phyloP scores from a whole-genome alignment of 2,888 invertebrate species.

The Ramazzottius varieornatus region DNA sequence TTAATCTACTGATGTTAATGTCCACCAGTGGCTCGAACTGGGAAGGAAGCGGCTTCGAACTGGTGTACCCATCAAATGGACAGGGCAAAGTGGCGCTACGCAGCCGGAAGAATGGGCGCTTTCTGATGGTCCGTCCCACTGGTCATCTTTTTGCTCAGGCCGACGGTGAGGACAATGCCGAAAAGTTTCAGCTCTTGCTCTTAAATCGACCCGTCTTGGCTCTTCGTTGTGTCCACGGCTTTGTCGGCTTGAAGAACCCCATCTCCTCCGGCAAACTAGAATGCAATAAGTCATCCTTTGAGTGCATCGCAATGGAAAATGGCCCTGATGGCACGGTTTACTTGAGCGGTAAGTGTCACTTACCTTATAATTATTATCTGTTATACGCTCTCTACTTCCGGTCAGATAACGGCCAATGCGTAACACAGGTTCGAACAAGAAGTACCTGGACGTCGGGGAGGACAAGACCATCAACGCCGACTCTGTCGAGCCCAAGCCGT shows the following conservation, averaged over 20 bases:
- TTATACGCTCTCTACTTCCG: not conserved
- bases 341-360: not conserved
- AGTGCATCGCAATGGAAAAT: not conserved
- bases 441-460: not conserved
- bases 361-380: not conserved
- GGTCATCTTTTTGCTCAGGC: not conserved
- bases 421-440: too few species aligned
- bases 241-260: not conserved
- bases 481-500: not conserved
- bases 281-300: not conserved
- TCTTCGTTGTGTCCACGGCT: not conserved
- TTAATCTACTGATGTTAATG: not conserved
- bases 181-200: not conserved
- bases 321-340: not conserved
- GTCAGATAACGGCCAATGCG: too few species aligned
- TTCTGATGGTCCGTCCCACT: not conserved
- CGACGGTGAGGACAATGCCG: not conserved
- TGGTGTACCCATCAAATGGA: not conserved
- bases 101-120: not conserved
- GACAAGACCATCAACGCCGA: not conserved
- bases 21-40: not conserved
- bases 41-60: not conserved
- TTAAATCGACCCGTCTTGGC: not conserved
- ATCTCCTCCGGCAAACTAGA: not conserved
- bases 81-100: not conserved